These are phyloP conservation scores for Paratilapia polleni DNA, from an alignment of 2,113 vertebrate species.

Conservation along the genomic window DNA sequence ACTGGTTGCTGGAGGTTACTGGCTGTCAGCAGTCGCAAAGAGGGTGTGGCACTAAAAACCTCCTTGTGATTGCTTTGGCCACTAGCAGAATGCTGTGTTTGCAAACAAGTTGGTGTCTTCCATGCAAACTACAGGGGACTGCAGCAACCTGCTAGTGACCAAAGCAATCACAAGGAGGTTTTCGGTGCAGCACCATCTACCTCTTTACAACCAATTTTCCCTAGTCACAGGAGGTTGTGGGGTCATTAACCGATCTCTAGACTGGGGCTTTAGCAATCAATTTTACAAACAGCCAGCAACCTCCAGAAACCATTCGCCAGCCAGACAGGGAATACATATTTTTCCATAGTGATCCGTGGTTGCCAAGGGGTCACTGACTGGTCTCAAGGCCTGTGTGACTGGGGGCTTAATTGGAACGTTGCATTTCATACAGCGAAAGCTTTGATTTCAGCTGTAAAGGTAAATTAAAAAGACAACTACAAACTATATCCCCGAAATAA, in stretches of 20 bases:
- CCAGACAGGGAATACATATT: too few species aligned
- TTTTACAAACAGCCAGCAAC: too few species aligned
- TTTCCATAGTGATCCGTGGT: background rate
- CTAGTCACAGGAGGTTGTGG: too few species aligned
- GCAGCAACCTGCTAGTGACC: background rate
- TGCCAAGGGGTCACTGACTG: background rate
- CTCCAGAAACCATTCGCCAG: too few species aligned
- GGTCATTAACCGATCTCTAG: too few species aligned
- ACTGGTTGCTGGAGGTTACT: background rate
- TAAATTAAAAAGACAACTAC: too few species aligned
- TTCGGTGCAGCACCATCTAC: background rate
- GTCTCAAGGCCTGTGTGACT: background rate
- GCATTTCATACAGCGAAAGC: too few species aligned
- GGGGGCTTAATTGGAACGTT: too few species aligned
- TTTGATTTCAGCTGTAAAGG: too few species aligned
- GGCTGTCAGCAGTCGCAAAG: background rate
- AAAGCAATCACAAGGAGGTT: too few species aligned
- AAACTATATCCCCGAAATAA: too few species aligned
- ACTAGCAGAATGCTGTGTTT: background rate
- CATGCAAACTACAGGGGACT: background rate
- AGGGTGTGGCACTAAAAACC: background rate
- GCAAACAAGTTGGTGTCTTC: background rate
- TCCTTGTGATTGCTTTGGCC: background rate
- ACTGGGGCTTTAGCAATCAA: too few species aligned
- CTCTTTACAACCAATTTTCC: background rate